These are phyloP conservation scores for Leptobrachium ailaonicum DNA, from an alignment of 2,113 vertebrate genomes.

Conservation along the genomic window DNA sequence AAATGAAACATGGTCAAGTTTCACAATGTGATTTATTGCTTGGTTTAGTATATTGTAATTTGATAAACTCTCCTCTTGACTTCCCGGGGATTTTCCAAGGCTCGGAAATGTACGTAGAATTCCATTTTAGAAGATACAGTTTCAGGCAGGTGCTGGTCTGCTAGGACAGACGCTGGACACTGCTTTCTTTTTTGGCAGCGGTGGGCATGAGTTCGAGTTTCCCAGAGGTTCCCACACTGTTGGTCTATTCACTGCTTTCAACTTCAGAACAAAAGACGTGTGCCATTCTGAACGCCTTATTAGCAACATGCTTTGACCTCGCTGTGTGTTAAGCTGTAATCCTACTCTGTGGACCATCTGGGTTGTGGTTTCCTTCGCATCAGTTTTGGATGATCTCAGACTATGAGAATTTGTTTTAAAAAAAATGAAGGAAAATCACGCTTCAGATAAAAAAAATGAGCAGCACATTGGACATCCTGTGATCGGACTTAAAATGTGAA, in stretches of 20 bases:
- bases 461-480: no score
- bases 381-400: slow-evolving; percentile 25
- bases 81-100: not conserved
- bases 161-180: not conserved
- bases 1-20: no score
- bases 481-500: no score
- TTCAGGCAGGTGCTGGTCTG: slow-evolving; percentile 11
- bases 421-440: not conserved
- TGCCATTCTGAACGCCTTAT: slow-evolving; percentile 29
- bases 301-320: slow-evolving; percentile 16
- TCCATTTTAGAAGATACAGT: not conserved
- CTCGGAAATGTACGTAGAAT: not conserved
- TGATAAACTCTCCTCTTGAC: not conserved
- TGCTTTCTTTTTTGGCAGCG: not conserved
- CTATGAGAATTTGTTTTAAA: slow-evolving; percentile 13
- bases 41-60: not conserved
- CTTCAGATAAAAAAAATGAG: no score
- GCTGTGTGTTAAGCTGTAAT: slow-evolving; percentile 19
- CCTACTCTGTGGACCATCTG: slow-evolving; percentile 23
- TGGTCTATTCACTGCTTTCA: slow-evolving; percentile 5
- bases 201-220: slow-evolving; percentile 10
- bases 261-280: slow-evolving; percentile 26
- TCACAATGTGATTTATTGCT: no score
- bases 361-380: not conserved
- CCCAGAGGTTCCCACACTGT: slow-evolving; percentile 21